phyloP scores from a whole-genome alignment of 2,113 vertebrate genomes.

The Leptosomus discolor region DNA sequence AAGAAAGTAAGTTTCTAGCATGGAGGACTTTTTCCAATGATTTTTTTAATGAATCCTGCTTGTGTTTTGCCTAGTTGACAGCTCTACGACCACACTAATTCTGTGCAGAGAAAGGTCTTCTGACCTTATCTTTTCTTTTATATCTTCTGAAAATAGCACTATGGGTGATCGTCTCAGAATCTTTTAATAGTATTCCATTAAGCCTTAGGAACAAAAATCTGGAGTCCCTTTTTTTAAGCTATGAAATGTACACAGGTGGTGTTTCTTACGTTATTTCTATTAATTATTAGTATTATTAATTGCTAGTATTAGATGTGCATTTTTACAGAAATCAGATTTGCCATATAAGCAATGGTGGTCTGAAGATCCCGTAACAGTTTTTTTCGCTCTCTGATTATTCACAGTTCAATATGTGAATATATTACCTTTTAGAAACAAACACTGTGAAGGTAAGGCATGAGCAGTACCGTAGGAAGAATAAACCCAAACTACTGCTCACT shows the following conservation, averaged over 20 bases:
- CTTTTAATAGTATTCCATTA: neutral
- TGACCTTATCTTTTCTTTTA: neutral
- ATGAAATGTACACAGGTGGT: neutral
- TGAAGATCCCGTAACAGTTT: neutral
- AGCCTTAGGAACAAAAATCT: neutral
- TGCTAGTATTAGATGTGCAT: conserved; percentile 11
- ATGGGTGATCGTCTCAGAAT: neutral
- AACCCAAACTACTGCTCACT: neutral
- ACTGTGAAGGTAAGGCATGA: neutral
- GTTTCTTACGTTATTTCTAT: conserved; percentile 16
- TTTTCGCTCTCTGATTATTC: neutral
- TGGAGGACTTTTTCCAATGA: neutral
- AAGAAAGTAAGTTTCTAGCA: neutral
- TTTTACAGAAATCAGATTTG: conserved; percentile 1
- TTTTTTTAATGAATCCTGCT: neutral
- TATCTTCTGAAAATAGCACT: neutral
- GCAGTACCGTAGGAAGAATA: neutral
- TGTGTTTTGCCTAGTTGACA: neutral
- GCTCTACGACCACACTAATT: neutral
- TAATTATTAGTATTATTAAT: neutral
- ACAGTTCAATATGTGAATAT: neutral
- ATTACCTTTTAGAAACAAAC: neutral
- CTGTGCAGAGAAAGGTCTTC: neutral
- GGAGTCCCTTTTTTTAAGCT: neutral
- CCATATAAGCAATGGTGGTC: neutral